Percentiles rank a stretch among this genome's conserved stretches.
Evolutionary conservation across 2,113 vertebrate genomes (phyloP).

Genomic region (Nothoprocta pentlandii): DNA sequence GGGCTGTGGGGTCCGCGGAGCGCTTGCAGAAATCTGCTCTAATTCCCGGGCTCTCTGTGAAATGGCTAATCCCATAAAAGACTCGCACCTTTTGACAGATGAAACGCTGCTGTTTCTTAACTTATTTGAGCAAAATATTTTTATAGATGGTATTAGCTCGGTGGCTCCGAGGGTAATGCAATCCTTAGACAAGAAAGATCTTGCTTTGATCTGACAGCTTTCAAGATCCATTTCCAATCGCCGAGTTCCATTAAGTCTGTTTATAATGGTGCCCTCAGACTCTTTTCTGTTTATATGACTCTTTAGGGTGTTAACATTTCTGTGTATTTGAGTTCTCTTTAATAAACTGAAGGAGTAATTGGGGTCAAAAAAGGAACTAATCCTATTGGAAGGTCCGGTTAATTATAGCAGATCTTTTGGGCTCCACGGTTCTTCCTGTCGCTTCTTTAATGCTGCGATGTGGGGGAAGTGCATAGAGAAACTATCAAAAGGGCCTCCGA

Average conservation of each 20-base stretch:
- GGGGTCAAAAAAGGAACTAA: slow-evolving; percentile 27
- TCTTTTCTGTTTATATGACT: slow-evolving; percentile 44
- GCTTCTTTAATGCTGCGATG: not conserved
- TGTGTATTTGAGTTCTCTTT: not conserved
- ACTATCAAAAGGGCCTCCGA: rapidly evolving
- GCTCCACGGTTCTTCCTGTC: not conserved
- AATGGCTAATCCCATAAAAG: slow-evolving; percentile 61
- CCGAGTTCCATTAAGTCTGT: slow-evolving; percentile 54
- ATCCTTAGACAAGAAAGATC: slow-evolving; percentile 28
- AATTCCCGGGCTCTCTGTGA: slow-evolving; percentile 36
- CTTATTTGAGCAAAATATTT: slow-evolving; percentile 63
- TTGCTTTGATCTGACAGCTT: slow-evolving; percentile 71
- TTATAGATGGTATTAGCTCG: slow-evolving; percentile 49
- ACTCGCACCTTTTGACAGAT: slow-evolving; percentile 60
- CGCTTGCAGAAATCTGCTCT: slow-evolving; percentile 43
- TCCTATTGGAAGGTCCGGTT: not conserved
- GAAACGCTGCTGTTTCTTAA: slow-evolving; percentile 56
- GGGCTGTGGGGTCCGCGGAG: not conserved
- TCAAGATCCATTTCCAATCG: slow-evolving; percentile 67
- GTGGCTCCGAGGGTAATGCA: slow-evolving; percentile 60
- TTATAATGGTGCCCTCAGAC: slow-evolving; percentile 58
- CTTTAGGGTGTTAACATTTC: slow-evolving; percentile 31
- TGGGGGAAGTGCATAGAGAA: not conserved
- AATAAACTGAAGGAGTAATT: slow-evolving; percentile 50
- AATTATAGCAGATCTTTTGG: slow-evolving; percentile 37